Conservation (phyloP, 2,888 invertebrate species). For the Sesia bembeciformis region DNA sequence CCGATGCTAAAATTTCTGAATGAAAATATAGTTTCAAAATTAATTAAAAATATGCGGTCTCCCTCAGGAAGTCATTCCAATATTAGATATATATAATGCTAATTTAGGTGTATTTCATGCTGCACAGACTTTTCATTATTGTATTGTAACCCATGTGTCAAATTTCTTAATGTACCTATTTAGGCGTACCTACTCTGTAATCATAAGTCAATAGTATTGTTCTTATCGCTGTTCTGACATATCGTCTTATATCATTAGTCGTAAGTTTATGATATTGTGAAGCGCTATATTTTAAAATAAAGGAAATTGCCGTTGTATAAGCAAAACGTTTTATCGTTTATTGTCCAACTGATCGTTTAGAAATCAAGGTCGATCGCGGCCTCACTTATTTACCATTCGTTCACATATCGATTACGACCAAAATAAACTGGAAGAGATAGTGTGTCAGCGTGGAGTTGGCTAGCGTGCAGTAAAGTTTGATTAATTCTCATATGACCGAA, state of each 20-base stretch:
- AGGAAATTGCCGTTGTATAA: constrained; percentile 72
- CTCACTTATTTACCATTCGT: constrained; percentile 51
- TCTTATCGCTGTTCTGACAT: constrained; percentile 71
- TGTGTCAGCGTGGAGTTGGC: constrained; percentile 63
- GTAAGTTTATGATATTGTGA: constrained; percentile 71
- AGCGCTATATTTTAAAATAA: constrained; percentile 74
- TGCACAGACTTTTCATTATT: constrained; percentile 46
- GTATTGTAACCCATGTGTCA: constrained; percentile 65
- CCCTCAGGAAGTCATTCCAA: constrained; percentile 71
- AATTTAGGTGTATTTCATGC: constrained; percentile 40
- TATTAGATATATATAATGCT: constrained; percentile 15
- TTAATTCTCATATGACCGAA: constrained; percentile 23
- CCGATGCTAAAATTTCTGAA: constrained; percentile 44
- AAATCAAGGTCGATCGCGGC: constrained; percentile 49
- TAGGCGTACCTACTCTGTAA: constrained; percentile 48
- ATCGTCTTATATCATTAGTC: constrained; percentile 68
- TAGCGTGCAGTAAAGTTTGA: constrained; percentile 47
- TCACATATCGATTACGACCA: constrained; percentile 61
- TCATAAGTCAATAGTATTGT: constrained; percentile 61
- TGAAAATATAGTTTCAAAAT: constrained; percentile 35
- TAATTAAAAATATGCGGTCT: constrained; percentile 49
- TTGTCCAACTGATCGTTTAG: constrained; percentile 57
- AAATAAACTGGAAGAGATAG: constrained; percentile 71
- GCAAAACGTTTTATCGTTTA: constrained; percentile 69
- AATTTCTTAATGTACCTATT: constrained; percentile 43